Evolutionary conservation across 2,113 vertebrate genomes (phyloP), one percentile per base, ranked within the genome.

Genomic region (Mola mola): DNA sequence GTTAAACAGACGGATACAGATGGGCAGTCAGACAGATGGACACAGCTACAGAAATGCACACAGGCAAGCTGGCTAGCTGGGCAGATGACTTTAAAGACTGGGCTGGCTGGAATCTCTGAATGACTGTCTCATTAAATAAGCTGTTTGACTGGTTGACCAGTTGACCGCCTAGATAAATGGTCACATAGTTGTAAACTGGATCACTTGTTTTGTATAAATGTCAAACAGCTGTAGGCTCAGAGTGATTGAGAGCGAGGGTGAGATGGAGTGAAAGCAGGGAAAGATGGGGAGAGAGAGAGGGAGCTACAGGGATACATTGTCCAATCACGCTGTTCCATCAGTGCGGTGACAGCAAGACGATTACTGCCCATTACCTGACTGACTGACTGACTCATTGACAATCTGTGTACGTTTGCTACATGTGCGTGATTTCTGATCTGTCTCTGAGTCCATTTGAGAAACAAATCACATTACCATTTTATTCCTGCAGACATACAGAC

Each of bases 1-100:
- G 31, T 34, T 40, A 51, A 64, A 65, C 55, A 46, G 34, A 20
- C 31, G 29, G 63, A 77, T 81, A 64, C 58, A 81, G 69, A 79
- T 79, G 67, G 65, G 48, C 72, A 72, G 57, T 72, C 60, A 60
- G 59, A 79, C 81, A 82, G 68, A 83, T 81, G 77, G 78, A 79
- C 20, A 2, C 19, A 63, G 59, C 53, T 67, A 16, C 49, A 78
- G 59, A 72, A 63, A 64, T 46, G 29, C 61, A 64, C 46, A 68
- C 50, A 66, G 57, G 51, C 66, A 70, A 49, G 58, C 55, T 76
- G 59, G 41, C 44, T 52, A 56, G 25, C 58, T 55, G 67, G 62
- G 64, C 21, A 17, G 60, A 64, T 77, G 61, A 74, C 59, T 72
- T 28, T 79, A 71, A 68, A 76, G 61, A 62, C 31, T 12, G 25